Evolutionary conservation across 2,797 vertebrate species (phyloP).

Genomic region (Gambusia yucatana): DNA sequence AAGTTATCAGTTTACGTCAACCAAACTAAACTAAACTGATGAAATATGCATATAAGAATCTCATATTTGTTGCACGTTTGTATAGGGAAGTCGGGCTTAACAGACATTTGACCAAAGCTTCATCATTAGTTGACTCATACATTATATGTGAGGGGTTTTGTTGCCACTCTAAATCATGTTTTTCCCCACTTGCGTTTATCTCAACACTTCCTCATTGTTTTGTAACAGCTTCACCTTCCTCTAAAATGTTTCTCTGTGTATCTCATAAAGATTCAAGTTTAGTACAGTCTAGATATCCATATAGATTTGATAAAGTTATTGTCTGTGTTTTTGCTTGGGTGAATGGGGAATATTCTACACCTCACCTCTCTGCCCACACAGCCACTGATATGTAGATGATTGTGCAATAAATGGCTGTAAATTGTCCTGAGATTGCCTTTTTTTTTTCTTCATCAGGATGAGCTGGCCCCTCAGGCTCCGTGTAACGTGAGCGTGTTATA

Average conservation of each 20-base stretch:
- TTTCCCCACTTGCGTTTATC: conserved; percentile 34
- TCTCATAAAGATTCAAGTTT: conserved; percentile 41
- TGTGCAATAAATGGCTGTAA: conserved; percentile 77
- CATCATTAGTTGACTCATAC: not conserved
- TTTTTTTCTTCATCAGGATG: conserved; percentile 64
- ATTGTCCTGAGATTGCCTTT: conserved; percentile 71
- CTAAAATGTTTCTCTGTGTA: conserved; percentile 35
- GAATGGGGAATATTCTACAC: conserved; percentile 73
- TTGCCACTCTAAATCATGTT: not conserved
- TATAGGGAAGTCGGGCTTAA: not conserved
- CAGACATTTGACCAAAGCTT: not conserved
- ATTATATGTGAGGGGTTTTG: not conserved
- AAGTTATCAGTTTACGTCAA: not conserved
- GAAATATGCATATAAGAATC: not conserved
- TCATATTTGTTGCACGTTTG: not conserved
- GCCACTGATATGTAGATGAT: conserved; percentile 76
- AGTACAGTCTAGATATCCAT: conserved; percentile 34
- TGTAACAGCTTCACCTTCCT: conserved; percentile 40
- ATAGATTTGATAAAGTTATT: conserved; percentile 67
- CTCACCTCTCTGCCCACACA: conserved; percentile 76
- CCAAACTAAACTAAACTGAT: not conserved
- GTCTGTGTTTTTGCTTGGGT: conserved; percentile 53
- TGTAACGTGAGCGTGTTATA: conserved; percentile 40
- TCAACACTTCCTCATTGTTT: conserved; percentile 35
- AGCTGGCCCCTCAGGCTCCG: conserved; percentile 63